Base-by-base conservation (phyloP, 2,797 vertebrate species). In the Corythornis leucogaster region DNA sequence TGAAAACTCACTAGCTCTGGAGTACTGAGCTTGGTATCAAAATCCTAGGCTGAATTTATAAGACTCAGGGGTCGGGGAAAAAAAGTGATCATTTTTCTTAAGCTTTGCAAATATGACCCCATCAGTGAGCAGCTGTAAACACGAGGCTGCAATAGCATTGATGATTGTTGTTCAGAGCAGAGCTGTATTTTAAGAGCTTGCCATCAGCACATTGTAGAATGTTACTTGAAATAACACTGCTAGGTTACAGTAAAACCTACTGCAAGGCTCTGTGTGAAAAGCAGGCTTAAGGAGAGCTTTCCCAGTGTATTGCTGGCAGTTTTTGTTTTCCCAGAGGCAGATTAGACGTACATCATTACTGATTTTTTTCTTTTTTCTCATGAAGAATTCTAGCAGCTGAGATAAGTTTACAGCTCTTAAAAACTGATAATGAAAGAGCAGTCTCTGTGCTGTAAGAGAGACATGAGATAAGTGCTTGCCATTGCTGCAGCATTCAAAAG, bases 251-350 rank as follows among this genome's bases (percentile, higher is more conserved):
- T 93, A 86, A 87, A 93, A 88, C 63, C 67, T 58, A 15, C 80
- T 89, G 83, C 88, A 87, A 87, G 64, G 11, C 22, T 58, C 20
- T 58, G 90, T 89, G 89, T 92, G 67, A 88, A 96, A 93, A 93
- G 93, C 88, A 73, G 69, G 76, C 93, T 90, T 90, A 55, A 91
- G 76, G 91, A 94, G 83, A 90, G 91, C 85, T 96, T 95, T 96
- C 94, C 94, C 94, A 95, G 95, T 87, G 5, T 95, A 96, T 97
- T 97, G 94, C 96, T 97, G 94, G 95, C 94, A 84, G 82, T 57
- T 93, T 88, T 87, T 95, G 85, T 92, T 96, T 96, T 96, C 94
- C 95, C 90, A 94, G 86, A 81, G 91, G 95, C 95, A 93, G 93
- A 95, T 91, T 92, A 96, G 93, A 90, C 42, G 82, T 96, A 88